Evolutionary conservation across 2,113 vertebrate species (phyloP).

Genomic region (Scophthalmus maximus): DNA sequence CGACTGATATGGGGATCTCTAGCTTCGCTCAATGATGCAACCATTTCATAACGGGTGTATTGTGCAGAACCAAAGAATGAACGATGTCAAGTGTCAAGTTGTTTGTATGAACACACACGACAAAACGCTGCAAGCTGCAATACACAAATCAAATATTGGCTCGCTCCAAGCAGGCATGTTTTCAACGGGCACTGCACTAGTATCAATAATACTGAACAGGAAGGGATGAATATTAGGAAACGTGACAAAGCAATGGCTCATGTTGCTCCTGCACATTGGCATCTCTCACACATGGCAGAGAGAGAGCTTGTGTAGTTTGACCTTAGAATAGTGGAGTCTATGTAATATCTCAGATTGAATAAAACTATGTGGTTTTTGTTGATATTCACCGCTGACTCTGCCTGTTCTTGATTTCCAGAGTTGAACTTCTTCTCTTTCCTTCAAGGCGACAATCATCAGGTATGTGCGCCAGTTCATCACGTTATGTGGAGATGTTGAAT

Average conservation of each 20-base stretch:
- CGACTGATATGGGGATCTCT: too few species aligned
- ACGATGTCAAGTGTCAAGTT: too few species aligned
- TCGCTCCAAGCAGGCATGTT: too few species aligned
- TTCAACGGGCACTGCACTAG: too few species aligned
- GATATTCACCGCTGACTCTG: conserved; percentile 1
- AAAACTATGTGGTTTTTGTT: neutral
- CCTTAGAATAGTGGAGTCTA: neutral
- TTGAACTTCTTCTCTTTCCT: conserved; percentile 98
- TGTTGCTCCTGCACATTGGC: neutral
- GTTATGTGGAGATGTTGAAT: neutral
- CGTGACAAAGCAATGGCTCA: neutral
- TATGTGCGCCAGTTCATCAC: conserved; percentile 67
- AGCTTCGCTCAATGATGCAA: too few species aligned
- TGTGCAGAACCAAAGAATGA: too few species aligned
- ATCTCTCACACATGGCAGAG: neutral
- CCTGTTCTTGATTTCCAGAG: conserved; percentile 83
- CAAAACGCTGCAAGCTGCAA: too few species aligned
- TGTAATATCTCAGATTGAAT: neutral
- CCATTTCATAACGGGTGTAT: too few species aligned
- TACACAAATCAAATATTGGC: too few species aligned
- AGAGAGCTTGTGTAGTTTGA: neutral
- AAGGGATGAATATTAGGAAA: neutral
- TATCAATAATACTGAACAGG: neutral
- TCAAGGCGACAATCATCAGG: conserved; percentile 99
- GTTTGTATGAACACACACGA: too few species aligned